Evolutionary conservation across 2,113 vertebrate species (phyloP), one percentile per base, ranked within the genome.

Genomic region (Scalopus aquaticus): DNA sequence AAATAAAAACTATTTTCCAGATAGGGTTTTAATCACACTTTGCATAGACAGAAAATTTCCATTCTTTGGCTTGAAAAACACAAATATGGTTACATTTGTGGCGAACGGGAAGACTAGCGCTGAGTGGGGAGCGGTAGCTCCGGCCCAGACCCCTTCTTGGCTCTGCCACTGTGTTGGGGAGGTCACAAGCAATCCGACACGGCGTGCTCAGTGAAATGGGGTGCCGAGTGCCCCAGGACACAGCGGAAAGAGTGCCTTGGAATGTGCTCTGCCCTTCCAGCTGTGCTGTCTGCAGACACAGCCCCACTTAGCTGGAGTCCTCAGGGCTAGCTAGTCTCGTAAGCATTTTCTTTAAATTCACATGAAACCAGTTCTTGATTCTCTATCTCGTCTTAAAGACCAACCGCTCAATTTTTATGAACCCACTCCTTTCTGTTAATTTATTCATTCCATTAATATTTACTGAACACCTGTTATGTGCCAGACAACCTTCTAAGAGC

Each of bases 11-110:
- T 56, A 9, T 51, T 94, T 74, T 54, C 1, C 76, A 88, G 65
- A 51, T 84, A 24, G 49, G 7, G 12, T 58, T 70, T 92, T 73
- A 69, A 56, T 84, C 12, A 58, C 0, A 37, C 9, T 92, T 90
- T 35, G n/a, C 15, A 6, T 87, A 76, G 42, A 74, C 30, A 90
- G 65, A 82, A 95, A 69, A 39, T 78, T 19, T 22, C 37, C 83
- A 24, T 32, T 15, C 2, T 65, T 42, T 22, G 5, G 78, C 39
- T 81, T 6, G 26, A 74, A 72, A 86, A 67, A 54, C 35, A 46
- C 6, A 26, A 44, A 10, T 35, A 26, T 17, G 13, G 16, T 73
- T 32, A 7, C 16, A 6, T 32, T 72, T 67, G 22, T 20, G 20
- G 46, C 13, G 15, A 44, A 15, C n/a, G 16, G 44, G 51, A 65